Evolutionary conservation across 2,113 vertebrate genomes (phyloP).

Genomic region (Tichodroma muraria): DNA sequence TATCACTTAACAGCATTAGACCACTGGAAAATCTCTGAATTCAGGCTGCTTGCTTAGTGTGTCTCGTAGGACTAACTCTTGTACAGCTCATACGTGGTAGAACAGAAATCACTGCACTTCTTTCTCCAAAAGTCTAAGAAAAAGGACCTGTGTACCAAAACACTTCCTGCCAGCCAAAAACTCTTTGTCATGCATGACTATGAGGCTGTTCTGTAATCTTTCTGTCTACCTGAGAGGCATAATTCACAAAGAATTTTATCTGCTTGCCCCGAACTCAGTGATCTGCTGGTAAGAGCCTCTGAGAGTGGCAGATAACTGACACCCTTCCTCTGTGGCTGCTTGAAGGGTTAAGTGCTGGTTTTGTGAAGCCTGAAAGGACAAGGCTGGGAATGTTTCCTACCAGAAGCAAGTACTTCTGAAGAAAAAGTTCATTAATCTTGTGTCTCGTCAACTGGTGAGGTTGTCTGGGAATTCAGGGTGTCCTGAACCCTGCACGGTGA

Average conservation of each 20-base stretch:
- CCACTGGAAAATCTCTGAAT: background rate
- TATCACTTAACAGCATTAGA: background rate
- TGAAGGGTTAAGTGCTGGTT: background rate
- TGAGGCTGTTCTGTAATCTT: background rate
- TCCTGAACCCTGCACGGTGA: background rate
- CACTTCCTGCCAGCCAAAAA: background rate
- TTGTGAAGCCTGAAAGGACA: background rate
- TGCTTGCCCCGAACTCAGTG: background rate
- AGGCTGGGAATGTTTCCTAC: background rate
- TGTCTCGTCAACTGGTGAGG: rapidly evolving
- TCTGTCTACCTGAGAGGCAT: background rate
- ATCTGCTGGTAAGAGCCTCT: background rate
- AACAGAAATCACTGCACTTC: background rate
- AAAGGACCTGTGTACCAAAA: background rate
- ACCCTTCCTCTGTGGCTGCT: background rate
- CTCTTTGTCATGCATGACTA: background rate
- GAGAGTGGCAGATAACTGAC: background rate
- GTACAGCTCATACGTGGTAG: background rate
- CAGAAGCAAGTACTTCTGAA: background rate
- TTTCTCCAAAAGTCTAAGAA: background rate
- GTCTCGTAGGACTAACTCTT: background rate
- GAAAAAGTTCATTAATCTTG: background rate
- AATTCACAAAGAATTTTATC: background rate
- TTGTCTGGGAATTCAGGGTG: background rate
- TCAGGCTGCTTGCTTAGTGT: background rate